Evolutionary conservation across 1,140 invertebrate genomes (phyloP), one percentile per base, ranked within the genome.

Genomic region (Dendroctonus valens): DNA sequence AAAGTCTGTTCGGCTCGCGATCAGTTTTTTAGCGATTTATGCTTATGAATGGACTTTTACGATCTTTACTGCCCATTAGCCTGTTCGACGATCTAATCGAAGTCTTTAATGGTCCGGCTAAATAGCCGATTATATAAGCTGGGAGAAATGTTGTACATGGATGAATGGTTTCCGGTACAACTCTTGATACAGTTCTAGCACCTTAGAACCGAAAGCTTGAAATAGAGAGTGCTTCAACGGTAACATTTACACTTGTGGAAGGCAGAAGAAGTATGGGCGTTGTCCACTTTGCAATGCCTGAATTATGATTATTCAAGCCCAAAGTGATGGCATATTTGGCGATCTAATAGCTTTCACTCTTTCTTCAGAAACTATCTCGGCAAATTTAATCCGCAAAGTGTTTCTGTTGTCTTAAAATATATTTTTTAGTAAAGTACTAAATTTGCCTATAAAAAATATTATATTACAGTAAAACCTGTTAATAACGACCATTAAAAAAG

Each of bases 31-130:
- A 60, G 51, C 65, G 65, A 67, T 67, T 67, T 67, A 67, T 67
- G 65, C 58, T 67, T 67, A 67, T 67, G 65, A 67, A 67, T 67
- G 65, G 65, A 67, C 65, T 60, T 67, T 67, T 67, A 60, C 65
- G 65, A 67, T 59, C 51, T 59, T 67, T 67, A 67, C 57, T 67
- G 65, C 57, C 65, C 65, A 67, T 67, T 67, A 67, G 65, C 57
- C 65, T 54, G 42, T 67, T 67, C 65, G 65, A 59, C 65, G 65
- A 67, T 67, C 65, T 67, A 67, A 67, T 67, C 65, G 65, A 67
- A 67, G 41, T 59, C 65, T 46, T 60, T 67, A 60, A 60, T 60
- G 58, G 65, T 41, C 58, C 58, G 41, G 41, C 65, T 41, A 53
- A 67, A 67, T 60, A 42, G 57, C 14, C 14, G 57, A 55, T 67